A percentile compares a stretch with the other conserved stretches of the same genome.
These are phyloP conservation scores for Gymnorhina tibicen DNA, from an alignment of 2,113 vertebrate species.

Conservation along the genomic window DNA sequence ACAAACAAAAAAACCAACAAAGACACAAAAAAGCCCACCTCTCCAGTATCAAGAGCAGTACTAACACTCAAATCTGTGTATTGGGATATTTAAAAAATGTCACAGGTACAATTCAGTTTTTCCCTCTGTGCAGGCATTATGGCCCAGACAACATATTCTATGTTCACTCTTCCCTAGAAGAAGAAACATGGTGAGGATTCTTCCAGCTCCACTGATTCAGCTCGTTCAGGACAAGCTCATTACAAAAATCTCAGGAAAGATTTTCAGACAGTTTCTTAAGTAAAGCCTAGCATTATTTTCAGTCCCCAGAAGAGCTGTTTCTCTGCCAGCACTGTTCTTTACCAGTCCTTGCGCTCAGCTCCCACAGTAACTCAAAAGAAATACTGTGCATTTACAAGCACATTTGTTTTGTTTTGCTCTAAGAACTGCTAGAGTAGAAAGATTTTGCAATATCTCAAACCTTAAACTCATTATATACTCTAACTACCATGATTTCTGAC, in stretches of 20 bases:
- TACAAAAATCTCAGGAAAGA: neutral
- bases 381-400: neutral
- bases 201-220: neutral
- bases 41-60: neutral
- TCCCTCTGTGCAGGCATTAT: neutral
- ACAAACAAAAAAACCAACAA: neutral
- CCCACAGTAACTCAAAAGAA: neutral
- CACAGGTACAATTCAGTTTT: neutral
- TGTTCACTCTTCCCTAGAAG: neutral
- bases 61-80: neutral
- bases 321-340: neutral
- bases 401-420: neutral
- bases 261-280: neutral
- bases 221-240: neutral
- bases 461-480: neutral
- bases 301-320: neutral
- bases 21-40: neutral
- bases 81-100: neutral
- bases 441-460: neutral
- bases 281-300: neutral
- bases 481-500: neutral
- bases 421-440: neutral
- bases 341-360: neutral
- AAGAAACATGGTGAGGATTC: neutral
- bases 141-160: neutral